Evolutionary conservation across 2,113 vertebrate genomes (phyloP), one percentile per base, ranked within the genome.

Genomic region (Phaethon lepturus): DNA sequence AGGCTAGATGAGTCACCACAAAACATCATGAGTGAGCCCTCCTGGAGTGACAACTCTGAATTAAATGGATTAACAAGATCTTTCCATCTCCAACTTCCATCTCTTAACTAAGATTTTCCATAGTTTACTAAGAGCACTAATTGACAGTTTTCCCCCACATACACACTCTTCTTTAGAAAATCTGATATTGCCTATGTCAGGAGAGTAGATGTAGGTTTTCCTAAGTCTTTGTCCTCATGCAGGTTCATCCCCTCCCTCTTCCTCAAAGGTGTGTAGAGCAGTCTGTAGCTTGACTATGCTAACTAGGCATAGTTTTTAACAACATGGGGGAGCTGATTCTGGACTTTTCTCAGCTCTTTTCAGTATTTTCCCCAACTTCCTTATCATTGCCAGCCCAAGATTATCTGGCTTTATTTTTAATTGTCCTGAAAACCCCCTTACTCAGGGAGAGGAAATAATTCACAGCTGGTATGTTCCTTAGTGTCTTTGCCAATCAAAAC

Each of bases 401-500:
- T 62, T 92, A 74, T 77, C 49, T 86, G 56, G 29, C 11, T 95
- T 91, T 77, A 60, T 81, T 81, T 96, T 77, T 74, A 88, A 91
- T 79, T 84, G 84, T 88, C 71, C 63, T 69, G 40, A 55, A 93
- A 93, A 55, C 9, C 10, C 62, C 38, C 73, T 97, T 95, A 80
- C 67, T 81, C 11, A 6, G 23, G 50, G 55, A 86, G 40, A 94
- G 95, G 64, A 91, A 95, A 90, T 88, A 63, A 94, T 59, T 90
- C 66, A 73, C 49, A 80, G 86, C 52, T 88, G 83, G 38, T 93
- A 62, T 71, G 15, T 59, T 94, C 63, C 23, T 93, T 59, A 67
- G 42, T 33, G 42, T 55, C 33, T 87, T 80, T 76, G 69, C 81
- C 90, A 88, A 50, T 72, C 45, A 93, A 97, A 98, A 97, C 28